phyloP scores from a whole-genome alignment of 2,113 vertebrate genomes.

The Mustela lutreola region DNA sequence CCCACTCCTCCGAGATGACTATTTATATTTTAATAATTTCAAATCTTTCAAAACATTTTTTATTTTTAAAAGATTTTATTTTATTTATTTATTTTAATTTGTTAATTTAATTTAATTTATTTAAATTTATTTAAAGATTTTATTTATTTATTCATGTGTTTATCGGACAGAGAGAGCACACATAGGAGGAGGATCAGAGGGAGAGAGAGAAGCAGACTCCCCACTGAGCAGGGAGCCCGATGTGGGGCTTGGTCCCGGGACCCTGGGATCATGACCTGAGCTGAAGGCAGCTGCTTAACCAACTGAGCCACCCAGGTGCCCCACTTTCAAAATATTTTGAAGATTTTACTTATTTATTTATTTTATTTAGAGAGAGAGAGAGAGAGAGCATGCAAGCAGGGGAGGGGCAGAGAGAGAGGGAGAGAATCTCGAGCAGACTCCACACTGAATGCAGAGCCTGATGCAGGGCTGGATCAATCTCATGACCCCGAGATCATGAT shows the following conservation, averaged over 20 bases:
- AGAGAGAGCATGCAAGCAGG: too few species aligned
- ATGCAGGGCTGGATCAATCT: too few species aligned
- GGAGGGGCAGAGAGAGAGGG: too few species aligned
- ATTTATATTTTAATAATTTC: background rate
- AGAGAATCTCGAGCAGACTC: too few species aligned
- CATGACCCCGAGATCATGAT: background rate
- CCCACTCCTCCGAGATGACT: background rate
- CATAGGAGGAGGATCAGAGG: background rate
- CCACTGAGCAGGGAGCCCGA: background rate
- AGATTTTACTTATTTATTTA: background rate
- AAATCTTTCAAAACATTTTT: slow-evolving; percentile 16
- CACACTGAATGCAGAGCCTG: too few species aligned
- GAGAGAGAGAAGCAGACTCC: background rate
- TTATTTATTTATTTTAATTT: background rate
- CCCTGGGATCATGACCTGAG: background rate
- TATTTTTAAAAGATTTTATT: background rate
- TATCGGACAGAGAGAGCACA: background rate
- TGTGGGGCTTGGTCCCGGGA: background rate
- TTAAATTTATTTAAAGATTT: background rate
- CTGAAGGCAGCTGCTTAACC: too few species aligned
- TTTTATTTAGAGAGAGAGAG: too few species aligned
- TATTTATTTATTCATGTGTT: background rate
- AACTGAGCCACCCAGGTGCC: background rate
- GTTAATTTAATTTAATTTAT: background rate
- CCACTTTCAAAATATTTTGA: background rate